A percentile compares a stretch with the other conserved stretches of the same genome.
phyloP scores from a whole-genome alignment of 2,113 vertebrate genomes.

The Balaenoptera acutorostrata region DNA sequence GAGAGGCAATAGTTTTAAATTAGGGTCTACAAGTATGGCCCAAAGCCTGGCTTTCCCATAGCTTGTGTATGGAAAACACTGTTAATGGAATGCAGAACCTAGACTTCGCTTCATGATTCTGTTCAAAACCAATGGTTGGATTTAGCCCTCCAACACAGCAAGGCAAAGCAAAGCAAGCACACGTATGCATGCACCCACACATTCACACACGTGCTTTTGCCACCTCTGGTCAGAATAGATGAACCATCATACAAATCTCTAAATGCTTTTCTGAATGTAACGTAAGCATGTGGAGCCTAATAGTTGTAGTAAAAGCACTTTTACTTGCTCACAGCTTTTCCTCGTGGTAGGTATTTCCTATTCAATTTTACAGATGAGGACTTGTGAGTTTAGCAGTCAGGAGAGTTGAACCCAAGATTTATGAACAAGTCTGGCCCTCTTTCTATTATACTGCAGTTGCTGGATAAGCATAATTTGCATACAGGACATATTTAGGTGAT shows the following conservation, averaged over 20 bases:
- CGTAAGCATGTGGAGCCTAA: rapidly evolving
- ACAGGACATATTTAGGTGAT: rapidly evolving
- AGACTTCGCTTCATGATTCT: background rate
- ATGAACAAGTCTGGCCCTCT: background rate
- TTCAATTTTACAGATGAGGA: background rate
- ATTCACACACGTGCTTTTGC: rapidly evolving
- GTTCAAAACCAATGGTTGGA: background rate
- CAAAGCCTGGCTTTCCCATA: rapidly evolving
- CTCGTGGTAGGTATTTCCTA: rapidly evolving
- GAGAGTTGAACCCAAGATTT: background rate
- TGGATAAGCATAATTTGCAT: background rate
- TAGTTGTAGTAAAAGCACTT: background rate
- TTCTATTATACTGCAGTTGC: rapidly evolving
- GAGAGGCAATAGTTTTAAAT: background rate
- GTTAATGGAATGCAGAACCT: background rate
- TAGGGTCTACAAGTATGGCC: rapidly evolving
- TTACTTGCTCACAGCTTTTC: background rate
- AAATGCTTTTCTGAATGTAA: rapidly evolving
- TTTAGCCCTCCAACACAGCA: too few relatives aligned
- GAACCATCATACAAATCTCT: rapidly evolving
- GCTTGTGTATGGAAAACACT: rapidly evolving
- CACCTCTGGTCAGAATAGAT: background rate
- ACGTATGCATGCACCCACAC: rapidly evolving
- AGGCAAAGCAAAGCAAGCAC: too few relatives aligned
- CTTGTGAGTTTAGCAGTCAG: rapidly evolving